phyloP scores from a whole-genome alignment of 2,888 invertebrate genomes.

The Nomada ferruginata region DNA sequence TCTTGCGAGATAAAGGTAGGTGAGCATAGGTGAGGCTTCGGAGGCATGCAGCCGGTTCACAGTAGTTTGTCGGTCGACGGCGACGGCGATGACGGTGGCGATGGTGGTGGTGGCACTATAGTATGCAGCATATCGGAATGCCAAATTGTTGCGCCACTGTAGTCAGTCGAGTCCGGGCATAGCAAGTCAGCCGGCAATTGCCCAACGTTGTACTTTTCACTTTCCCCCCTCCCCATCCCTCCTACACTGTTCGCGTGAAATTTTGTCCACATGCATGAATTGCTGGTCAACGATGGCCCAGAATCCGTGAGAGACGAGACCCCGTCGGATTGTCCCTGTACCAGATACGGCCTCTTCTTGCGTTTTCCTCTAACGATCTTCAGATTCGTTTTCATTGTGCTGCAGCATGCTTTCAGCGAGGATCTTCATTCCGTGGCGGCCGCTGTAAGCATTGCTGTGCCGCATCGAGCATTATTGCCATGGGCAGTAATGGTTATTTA shows the following conservation, averaged over 20 bases:
- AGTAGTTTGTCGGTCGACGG: constrained; percentile 12
- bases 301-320: constrained; percentile 59
- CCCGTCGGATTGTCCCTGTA: background rate
- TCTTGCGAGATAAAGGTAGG: constrained; percentile 57
- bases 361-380: background rate
- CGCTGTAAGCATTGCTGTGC: background rate
- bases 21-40: constrained; percentile 61
- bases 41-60: constrained; percentile 59
- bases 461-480: background rate
- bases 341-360: background rate
- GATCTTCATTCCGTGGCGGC: background rate
- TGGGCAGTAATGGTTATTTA: constrained; percentile 1
- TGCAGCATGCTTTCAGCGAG: no score
- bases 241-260: constrained; percentile 61
- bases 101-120: constrained; percentile 28
- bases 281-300: constrained; percentile 61
- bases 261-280: constrained; percentile 62
- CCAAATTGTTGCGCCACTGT: constrained; percentile 82
- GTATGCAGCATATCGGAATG: constrained; percentile 77
- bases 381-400: background rate
- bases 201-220: constrained; percentile 80
- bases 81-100: constrained; percentile 23
- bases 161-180: constrained; percentile 73
- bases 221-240: constrained; percentile 77
- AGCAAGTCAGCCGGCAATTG: constrained; percentile 75